Evolutionary conservation across 2,113 vertebrate genomes (phyloP).

Genomic region (Odocoileus hemionus): DNA sequence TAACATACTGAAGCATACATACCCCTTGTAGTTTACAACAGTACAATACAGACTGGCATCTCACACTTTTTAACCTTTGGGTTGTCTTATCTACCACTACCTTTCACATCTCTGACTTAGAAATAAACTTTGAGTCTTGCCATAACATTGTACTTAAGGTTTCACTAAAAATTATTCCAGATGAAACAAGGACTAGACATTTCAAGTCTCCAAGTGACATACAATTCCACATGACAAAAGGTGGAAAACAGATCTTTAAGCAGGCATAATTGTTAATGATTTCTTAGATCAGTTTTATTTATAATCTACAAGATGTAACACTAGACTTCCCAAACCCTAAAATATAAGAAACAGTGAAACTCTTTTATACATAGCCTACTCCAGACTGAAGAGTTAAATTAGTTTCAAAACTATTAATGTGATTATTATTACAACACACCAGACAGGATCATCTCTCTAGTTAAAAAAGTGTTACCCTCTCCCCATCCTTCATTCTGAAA

Average conservation of each 20-base stretch:
- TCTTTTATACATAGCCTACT: not conserved
- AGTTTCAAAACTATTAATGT: not conserved
- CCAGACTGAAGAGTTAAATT: not conserved
- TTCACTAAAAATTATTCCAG: conserved; percentile 3
- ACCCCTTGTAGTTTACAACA: not conserved
- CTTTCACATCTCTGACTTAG: not conserved
- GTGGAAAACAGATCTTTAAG: not conserved
- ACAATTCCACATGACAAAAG: not conserved
- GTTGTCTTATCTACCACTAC: not conserved
- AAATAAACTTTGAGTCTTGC: not conserved
- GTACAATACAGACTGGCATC: not conserved
- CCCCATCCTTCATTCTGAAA: not conserved
- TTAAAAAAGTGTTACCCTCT: not conserved
- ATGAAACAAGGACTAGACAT: not conserved
- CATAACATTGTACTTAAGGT: not conserved
- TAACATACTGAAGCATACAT: not conserved
- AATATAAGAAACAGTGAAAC: not conserved
- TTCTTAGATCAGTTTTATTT: not conserved
- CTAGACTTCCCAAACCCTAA: not conserved
- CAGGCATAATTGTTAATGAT: not conserved
- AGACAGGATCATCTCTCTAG: not conserved
- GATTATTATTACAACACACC: not conserved
- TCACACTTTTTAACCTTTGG: not conserved
- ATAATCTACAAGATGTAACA: not conserved
- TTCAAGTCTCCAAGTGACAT: not conserved